Base-by-base conservation (phyloP, 2,797 vertebrate genomes). In the Yasuhikotakia modesta region DNA sequence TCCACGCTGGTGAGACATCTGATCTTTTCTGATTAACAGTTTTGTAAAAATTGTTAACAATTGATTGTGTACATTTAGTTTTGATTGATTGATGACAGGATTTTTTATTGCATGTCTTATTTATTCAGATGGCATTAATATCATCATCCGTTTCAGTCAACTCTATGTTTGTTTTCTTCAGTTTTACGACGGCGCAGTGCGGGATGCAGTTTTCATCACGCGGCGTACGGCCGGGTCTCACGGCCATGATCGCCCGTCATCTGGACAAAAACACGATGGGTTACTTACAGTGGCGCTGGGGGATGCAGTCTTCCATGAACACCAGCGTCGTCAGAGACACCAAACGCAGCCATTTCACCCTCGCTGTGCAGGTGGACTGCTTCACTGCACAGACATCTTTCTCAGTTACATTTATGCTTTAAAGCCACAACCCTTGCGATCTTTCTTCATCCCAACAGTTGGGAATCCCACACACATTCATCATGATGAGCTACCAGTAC, bases 201-300 rank as follows among this genome's bases (percentile, higher is more conserved):
- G 95, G 94, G 19, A 91, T 99, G 87, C 96, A 99, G 94, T 97
- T 98, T 81, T 99, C 97, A 0, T 96, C 97, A 13, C 94, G 94
- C 0, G 97, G 97, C 0, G 79, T 97, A 66, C 95, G 96, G 21
- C 97, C 98, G 0, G 96, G 95, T 57, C 79, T 98, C 21, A 97
- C 95, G 60, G 98, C 96, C 0, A 93, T 99, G 76, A 88, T 99
- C 53, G 97, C 98, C 0, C 95, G 97, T 10, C 95, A 98, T 91
- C 92, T 99, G 0, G 97, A 99, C 91, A 97, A 96, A 91, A 98
- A 99, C 91, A 99, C 98, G 0, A 96, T 98, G 94, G 98, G 98
- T 19, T 99, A 99, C 87, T 76, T 99, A 78, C 97, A 99, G 90
- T 99, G 98, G 98, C 93, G 97, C 0, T 99, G 97, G 96, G 98